These are phyloP conservation scores for Petrocephalus schoutedeni DNA, from an alignment of 2,797 vertebrate species.

Conservation along the genomic window DNA sequence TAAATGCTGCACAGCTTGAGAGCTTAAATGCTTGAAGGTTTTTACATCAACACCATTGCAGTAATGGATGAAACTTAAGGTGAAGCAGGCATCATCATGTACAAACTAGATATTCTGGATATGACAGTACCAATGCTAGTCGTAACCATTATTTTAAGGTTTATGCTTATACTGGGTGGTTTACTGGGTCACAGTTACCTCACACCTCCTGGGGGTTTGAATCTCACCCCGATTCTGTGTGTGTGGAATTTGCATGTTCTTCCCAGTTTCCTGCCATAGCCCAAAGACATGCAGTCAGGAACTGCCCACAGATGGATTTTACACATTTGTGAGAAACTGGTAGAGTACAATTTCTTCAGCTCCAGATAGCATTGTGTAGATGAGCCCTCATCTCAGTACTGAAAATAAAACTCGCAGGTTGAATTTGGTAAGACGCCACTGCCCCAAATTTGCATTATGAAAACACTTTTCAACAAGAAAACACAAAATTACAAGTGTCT, in stretches of 20 bases:
- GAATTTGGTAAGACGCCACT: not conserved
- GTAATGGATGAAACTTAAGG: not conserved
- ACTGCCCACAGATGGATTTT: not conserved
- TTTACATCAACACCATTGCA: not conserved
- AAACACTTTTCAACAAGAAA: conserved; percentile 5
- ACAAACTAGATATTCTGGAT: not conserved
- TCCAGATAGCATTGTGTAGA: not conserved
- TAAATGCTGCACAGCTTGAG: not conserved
- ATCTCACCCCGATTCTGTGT: not conserved
- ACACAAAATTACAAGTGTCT: not conserved
- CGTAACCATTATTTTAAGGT: not conserved
- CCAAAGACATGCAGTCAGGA: not conserved
- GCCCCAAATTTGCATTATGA: not conserved
- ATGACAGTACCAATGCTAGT: not conserved
- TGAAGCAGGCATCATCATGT: not conserved
- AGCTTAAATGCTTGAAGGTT: not conserved
- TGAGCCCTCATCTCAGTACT: not conserved
- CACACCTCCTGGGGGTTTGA: not conserved
- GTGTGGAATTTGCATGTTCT: not conserved
- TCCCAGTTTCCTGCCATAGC: not conserved
- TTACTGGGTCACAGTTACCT: not conserved
- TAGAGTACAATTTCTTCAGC: not conserved
- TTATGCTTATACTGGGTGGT: not conserved
- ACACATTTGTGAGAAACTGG: not conserved
- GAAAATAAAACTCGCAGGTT: conserved; percentile 1